Conservation (phyloP, 2,888 invertebrate species). For the Andrena hattorfiana region DNA sequence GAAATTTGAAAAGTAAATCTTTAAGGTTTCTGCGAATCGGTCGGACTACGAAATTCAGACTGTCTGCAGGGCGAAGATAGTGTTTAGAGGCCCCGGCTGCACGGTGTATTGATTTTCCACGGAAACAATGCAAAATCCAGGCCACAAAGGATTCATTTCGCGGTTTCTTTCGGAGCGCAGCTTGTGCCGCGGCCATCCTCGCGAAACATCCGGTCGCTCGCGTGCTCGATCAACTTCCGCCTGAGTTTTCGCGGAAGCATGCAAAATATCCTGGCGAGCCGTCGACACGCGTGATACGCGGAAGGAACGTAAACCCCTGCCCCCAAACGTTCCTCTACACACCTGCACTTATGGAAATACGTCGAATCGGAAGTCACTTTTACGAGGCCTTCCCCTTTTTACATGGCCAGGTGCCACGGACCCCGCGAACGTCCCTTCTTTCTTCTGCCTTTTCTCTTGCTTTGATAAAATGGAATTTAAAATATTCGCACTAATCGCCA, state of each 20-base stretch:
- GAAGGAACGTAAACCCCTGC: constrained; percentile 69
- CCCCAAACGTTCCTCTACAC: constrained; percentile 65
- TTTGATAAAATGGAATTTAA: no score
- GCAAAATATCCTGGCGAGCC: constrained; percentile 69
- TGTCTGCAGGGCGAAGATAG: no score
- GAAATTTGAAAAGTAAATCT: no score
- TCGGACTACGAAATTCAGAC: no score
- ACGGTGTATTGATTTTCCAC: background rate
- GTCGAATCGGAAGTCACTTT: constrained; percentile 63
- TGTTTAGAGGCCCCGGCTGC: no score
- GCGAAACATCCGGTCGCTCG: constrained; percentile 75
- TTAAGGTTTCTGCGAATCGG: no score
- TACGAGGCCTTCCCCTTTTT: constrained; percentile 29
- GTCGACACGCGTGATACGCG: constrained; percentile 67
- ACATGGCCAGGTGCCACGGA: no score
- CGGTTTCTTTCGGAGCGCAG: constrained; percentile 45
- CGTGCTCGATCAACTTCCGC: constrained; percentile 32
- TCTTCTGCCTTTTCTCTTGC: no score
- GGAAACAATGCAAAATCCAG: background rate
- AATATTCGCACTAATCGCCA: no score
- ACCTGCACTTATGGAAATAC: constrained; percentile 57
- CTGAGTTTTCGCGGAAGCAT: constrained; percentile 74
- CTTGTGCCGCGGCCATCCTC: constrained; percentile 51
- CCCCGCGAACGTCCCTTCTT: no score
- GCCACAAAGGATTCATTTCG: constrained; percentile 15